These are phyloP conservation scores for Cliona cf. orientalis DNA, from an alignment of 37 sponge, comb jelly and placozoan genomes.

Conservation along the genomic window DNA sequence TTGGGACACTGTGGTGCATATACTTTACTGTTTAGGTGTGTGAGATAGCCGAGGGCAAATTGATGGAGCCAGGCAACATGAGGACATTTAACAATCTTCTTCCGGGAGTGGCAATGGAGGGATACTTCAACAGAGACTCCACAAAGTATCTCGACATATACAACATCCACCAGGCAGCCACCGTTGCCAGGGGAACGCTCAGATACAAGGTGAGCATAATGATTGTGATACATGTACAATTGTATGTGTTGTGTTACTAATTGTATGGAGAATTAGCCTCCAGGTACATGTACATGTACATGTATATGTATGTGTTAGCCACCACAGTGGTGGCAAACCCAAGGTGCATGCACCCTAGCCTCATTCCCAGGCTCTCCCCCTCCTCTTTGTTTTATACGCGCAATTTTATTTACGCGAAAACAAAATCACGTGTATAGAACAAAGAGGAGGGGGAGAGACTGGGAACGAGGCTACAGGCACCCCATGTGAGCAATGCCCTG, in stretches of 20 bases:
- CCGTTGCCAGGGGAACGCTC: slow-evolving; percentile 83
- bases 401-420: too few species aligned
- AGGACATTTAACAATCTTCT: neutral
- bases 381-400: too few species aligned
- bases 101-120: slow-evolving; percentile 74
- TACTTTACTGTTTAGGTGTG: slow-evolving; percentile 12
- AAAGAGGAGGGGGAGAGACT: too few species aligned
- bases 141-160: slow-evolving; percentile 79
- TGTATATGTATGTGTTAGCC: too few species aligned
- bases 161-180: slow-evolving; percentile 74
- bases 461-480: too few species aligned
- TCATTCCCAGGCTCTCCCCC: too few species aligned
- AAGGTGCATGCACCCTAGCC: too few species aligned
- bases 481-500: too few species aligned
- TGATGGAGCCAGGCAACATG: slow-evolving; percentile 27
- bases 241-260: neutral
- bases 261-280: neutral
- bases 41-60: slow-evolving; percentile 52
- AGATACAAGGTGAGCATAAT: slow-evolving; percentile 77
- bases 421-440: too few species aligned
- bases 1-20: neutral
- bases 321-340: too few species aligned
- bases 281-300: slow-evolving; percentile 1
- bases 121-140: slow-evolving; percentile 90
- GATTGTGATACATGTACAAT: too few species aligned